phyloP scores from a whole-genome alignment of 2,113 vertebrate genomes.

The Agelaius phoeniceus region DNA sequence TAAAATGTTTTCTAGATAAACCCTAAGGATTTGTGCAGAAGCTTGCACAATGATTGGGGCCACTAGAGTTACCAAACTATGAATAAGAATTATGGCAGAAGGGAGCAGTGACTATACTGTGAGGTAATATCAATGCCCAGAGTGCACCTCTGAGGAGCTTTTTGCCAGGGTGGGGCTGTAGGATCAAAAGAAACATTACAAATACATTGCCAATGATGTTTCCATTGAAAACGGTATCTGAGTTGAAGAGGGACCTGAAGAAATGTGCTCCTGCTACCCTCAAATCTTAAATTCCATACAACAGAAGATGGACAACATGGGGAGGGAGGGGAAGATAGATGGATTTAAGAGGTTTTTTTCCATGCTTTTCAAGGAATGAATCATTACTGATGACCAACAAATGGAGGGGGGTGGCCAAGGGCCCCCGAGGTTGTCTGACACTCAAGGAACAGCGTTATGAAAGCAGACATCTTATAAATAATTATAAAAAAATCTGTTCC shows the following conservation, averaged over 20 bases:
- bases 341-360: background rate
- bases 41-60: background rate
- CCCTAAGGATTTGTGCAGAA: background rate
- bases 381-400: conserved; percentile 67
- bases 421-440: conserved; percentile 65
- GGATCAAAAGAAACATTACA: background rate
- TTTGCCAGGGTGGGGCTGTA: background rate
- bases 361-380: conserved; percentile 30
- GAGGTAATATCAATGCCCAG: background rate
- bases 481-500: conserved; percentile 79
- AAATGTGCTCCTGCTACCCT: background rate
- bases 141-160: background rate
- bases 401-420: conserved; percentile 29
- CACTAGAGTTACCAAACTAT: background rate
- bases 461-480: conserved; percentile 83
- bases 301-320: background rate
- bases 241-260: background rate
- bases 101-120: background rate
- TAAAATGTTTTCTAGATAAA: conserved; percentile 44
- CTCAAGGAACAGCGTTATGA: conserved; percentile 64
- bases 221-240: background rate
- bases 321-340: background rate
- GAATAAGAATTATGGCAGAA: conserved; percentile 23
- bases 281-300: background rate
- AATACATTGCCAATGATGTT: background rate